Percentiles rank a stretch among this genome's conserved stretches.
Evolutionary conservation across 2,888 invertebrate genomes (phyloP).

Genomic region (Cephus sareptanus): DNA sequence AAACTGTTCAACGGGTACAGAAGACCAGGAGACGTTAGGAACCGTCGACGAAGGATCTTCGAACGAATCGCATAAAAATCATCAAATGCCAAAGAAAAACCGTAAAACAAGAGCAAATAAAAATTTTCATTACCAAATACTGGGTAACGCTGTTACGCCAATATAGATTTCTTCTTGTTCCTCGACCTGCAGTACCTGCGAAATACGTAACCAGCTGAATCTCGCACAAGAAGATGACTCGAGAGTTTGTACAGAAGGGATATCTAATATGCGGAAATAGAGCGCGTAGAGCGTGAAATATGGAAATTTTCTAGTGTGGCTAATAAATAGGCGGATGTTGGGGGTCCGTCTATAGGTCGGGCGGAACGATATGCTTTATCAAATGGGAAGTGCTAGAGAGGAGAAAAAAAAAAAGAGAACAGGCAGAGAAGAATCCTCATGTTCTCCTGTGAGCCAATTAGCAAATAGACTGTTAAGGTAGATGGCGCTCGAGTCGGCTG

Average conservation of each 20-base stretch:
- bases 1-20: background rate
- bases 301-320: background rate
- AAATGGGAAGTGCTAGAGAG: background rate
- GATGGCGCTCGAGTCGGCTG: background rate
- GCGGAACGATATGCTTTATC: background rate
- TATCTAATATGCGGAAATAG: background rate
- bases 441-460: background rate
- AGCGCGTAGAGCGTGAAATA: background rate
- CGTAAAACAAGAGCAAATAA: background rate
- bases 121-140: background rate
- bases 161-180: background rate
- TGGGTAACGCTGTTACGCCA: background rate
- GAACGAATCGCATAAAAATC: background rate
- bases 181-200: background rate
- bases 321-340: background rate
- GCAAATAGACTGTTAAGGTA: conserved; percentile 9
- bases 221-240: background rate
- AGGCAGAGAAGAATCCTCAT: background rate
- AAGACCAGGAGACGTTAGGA: background rate
- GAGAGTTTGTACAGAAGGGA: background rate
- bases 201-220: background rate
- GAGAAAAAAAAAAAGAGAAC: background rate
- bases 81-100: no score
- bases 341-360: background rate
- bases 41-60: background rate